phyloP scores from a whole-genome alignment of 1,140 invertebrate genomes.

The Dinoponera quadriceps region DNA sequence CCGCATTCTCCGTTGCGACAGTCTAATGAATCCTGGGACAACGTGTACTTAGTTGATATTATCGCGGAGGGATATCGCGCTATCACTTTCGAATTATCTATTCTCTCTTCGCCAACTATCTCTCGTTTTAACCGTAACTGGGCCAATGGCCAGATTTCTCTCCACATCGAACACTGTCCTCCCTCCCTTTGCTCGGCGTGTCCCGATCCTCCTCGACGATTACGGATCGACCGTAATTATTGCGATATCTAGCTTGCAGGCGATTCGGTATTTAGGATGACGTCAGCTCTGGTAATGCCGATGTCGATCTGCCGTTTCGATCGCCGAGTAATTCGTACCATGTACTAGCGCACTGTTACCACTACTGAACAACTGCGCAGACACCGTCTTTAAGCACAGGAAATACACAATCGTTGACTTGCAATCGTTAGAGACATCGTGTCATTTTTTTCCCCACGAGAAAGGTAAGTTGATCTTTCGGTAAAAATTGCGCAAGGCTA shows the following conservation, averaged over 20 bases:
- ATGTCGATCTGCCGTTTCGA: conserved; percentile 39
- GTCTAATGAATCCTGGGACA: neutral
- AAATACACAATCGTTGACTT: neutral
- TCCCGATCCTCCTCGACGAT: conserved; percentile 54
- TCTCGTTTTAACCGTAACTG: conserved; percentile 40
- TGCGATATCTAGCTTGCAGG: conserved; percentile 62
- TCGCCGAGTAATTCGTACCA: conserved; percentile 24
- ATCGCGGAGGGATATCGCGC: neutral
- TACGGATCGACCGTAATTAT: conserved; percentile 67
- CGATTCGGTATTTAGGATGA: conserved; percentile 60
- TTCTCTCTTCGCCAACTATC: neutral
- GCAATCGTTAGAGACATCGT: too few relatives aligned
- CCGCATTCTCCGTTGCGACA: too few relatives aligned
- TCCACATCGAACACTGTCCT: conserved; percentile 33
- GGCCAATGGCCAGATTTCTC: conserved; percentile 53
- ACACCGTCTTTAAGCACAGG: neutral
- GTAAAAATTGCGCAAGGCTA: neutral
- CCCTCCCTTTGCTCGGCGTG: conserved; percentile 33
- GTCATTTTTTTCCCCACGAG: too few relatives aligned
- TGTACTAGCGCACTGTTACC: conserved; percentile 21
- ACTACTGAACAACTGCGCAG: neutral
- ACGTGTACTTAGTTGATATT: neutral
- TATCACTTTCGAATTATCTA: conserved; percentile 9
- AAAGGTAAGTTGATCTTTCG: neutral
- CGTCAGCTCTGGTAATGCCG: conserved; percentile 55